Conservation (phyloP, 1,140 invertebrate species). For the Drosophila burlai region DNA sequence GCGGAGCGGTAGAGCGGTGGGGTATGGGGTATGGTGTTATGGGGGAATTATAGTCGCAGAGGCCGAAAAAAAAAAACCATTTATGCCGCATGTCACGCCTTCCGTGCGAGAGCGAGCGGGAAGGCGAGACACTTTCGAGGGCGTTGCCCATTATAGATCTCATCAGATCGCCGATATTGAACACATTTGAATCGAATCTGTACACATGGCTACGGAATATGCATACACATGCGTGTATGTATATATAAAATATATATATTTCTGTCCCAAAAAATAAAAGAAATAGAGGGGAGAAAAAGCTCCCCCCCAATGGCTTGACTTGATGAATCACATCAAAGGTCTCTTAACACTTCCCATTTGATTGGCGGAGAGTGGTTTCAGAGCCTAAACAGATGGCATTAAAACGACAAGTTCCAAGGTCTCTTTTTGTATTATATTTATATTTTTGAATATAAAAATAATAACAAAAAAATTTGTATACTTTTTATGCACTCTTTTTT, state of each 20-base stretch:
- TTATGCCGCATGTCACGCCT: slow-evolving; percentile 62
- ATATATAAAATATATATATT: background rate
- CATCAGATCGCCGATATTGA: slow-evolving; percentile 40
- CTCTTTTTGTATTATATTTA: too few relatives aligned
- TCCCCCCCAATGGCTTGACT: background rate
- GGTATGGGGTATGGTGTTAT: background rate
- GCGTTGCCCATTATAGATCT: slow-evolving; percentile 61
- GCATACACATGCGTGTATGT: background rate
- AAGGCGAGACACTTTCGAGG: slow-evolving; percentile 42
- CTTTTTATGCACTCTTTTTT: too few relatives aligned
- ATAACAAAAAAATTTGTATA: too few relatives aligned
- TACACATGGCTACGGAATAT: background rate
- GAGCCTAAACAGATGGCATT: slow-evolving; percentile 13
- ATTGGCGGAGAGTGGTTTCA: background rate
- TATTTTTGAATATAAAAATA: background rate
- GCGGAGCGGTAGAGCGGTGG: background rate
- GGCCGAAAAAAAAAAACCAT: slow-evolving; percentile 47
- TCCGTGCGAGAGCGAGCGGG: slow-evolving; percentile 20
- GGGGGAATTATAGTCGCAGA: slow-evolving; percentile 6
- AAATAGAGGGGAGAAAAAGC: background rate
- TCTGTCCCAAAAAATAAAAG: background rate
- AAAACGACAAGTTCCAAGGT: slow-evolving; percentile 5
- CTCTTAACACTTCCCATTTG: slow-evolving; percentile 2
- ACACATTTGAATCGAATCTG: slow-evolving; percentile 25
- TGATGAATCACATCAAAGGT: slow-evolving; percentile 10